A percentile compares a stretch with the other conserved stretches of the same genome.
Evolutionary conservation across 2,113 vertebrate species (phyloP).

Genomic region (Bufo bufo): DNA sequence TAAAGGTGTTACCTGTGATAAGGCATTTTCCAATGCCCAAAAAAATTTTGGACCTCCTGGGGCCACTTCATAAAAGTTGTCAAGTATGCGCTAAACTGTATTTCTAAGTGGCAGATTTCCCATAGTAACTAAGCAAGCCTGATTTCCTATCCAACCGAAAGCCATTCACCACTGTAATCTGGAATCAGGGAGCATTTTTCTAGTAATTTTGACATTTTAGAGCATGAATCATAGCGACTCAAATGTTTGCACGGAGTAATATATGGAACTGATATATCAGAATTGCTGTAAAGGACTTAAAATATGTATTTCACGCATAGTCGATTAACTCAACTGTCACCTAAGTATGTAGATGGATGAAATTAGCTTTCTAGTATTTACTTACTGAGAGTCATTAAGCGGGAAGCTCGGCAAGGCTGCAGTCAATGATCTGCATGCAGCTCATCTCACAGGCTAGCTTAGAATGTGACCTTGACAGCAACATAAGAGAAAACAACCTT

Average conservation of each 20-base stretch:
- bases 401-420: not conserved
- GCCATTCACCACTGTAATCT: not conserved
- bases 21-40: too few species aligned
- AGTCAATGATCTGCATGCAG: slow-evolving; percentile 33
- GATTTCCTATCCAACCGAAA: too few species aligned
- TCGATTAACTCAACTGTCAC: slow-evolving; percentile 17
- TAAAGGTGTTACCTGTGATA: too few species aligned
- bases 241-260: not conserved
- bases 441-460: slow-evolving; percentile 11
- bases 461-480: slow-evolving; percentile 47
- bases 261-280: not conserved
- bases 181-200: not conserved
- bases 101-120: too few species aligned
- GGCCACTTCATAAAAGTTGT: too few species aligned
- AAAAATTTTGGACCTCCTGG: too few species aligned
- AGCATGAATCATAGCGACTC: not conserved
- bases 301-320: slow-evolving; percentile 27
- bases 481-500: slow-evolving; percentile 35
- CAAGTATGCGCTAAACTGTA: too few species aligned
- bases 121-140: too few species aligned
- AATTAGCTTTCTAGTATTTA: slow-evolving; percentile 24
- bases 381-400: slow-evolving; percentile 42
- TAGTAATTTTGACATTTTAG: not conserved
- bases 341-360: slow-evolving; percentile 28
- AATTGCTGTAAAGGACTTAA: slow-evolving; percentile 7